Conservation (phyloP, 1,140 invertebrate species). For the Goniozus legneri region DNA sequence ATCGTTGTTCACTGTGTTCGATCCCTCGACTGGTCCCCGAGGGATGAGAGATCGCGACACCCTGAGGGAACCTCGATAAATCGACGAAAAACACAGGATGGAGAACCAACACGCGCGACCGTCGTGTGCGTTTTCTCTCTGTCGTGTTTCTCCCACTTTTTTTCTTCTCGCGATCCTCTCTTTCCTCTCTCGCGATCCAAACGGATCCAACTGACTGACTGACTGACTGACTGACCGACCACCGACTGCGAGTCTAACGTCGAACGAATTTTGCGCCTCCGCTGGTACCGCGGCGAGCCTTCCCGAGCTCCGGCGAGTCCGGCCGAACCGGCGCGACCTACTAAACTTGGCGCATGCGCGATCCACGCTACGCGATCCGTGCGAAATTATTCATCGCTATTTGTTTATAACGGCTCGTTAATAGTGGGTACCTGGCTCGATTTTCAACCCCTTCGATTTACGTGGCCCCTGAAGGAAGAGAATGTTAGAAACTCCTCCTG, state of each 20-base stretch:
- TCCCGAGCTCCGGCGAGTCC: constrained; percentile 5
- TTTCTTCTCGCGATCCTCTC: neutral
- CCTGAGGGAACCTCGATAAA: neutral
- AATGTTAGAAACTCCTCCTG: too few relatives aligned
- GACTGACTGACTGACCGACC: constrained; percentile 9
- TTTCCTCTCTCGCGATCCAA: neutral
- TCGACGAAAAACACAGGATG: neutral
- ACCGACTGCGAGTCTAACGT: constrained; percentile 7
- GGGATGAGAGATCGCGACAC: neutral
- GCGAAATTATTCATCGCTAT: constrained; percentile 7
- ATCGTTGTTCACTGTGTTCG: constrained; percentile 6
- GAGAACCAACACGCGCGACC: too few relatives aligned
- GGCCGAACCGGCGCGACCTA: constrained; percentile 19
- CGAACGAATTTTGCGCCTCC: constrained; percentile 14
- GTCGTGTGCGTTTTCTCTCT: too few relatives aligned
- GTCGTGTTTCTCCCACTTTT: neutral
- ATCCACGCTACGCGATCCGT: neutral
- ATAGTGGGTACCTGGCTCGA: too few relatives aligned
- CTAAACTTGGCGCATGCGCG: constrained; percentile 17
- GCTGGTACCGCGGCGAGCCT: constrained; percentile 10
- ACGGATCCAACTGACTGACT: constrained; percentile 28
- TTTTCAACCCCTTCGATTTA: too few relatives aligned
- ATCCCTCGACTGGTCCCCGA: neutral
- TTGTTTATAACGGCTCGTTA: too few relatives aligned
- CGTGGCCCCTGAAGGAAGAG: too few relatives aligned